These are phyloP conservation scores for Nyctalus aviator DNA, from an alignment of 2,797 vertebrate genomes.

Conservation along the genomic window DNA sequence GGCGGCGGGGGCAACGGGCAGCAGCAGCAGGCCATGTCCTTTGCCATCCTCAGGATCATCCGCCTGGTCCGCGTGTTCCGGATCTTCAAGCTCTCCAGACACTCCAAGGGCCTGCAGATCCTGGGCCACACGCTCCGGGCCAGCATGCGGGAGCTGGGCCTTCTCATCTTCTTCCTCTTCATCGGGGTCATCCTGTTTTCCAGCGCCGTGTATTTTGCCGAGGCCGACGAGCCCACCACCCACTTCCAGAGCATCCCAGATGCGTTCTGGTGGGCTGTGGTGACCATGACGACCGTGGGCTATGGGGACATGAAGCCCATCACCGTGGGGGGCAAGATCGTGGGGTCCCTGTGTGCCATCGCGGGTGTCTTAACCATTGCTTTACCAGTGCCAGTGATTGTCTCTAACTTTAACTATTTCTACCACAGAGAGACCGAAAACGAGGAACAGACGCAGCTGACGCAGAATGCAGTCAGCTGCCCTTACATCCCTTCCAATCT, in stretches of 20 bases:
- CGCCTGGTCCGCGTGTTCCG: constrained; percentile 98
- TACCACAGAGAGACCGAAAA: constrained; percentile 99
- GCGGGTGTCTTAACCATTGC: constrained; percentile 99
- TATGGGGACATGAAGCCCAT: constrained; percentile 99
- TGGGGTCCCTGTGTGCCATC: constrained; percentile 98
- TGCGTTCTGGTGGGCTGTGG: constrained; percentile 99
- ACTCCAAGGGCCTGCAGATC: constrained; percentile 99
- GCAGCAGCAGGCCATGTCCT: constrained; percentile 98
- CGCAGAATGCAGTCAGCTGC: constrained; percentile 91
- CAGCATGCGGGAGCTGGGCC: constrained; percentile 98
- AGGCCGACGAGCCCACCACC: constrained; percentile 96
- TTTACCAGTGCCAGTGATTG: constrained; percentile 98
- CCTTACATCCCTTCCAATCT: constrained; percentile 95
- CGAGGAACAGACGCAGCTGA: constrained; percentile 94
- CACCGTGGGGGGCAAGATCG: constrained; percentile 98
- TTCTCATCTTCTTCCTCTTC: constrained; percentile 99
- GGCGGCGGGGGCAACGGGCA: constrained; percentile 86
- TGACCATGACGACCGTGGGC: constrained; percentile 99
- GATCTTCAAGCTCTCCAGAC: constrained; percentile 98
- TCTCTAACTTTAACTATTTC: constrained; percentile 99
- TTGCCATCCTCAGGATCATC: constrained; percentile 98
- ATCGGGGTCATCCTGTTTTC: constrained; percentile 99
- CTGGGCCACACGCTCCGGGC: constrained; percentile 97
- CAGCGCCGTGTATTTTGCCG: constrained; percentile 98
- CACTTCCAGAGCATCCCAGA: constrained; percentile 99